Conservation (phyloP, 2,888 invertebrate species). For the Apoda limacodes region DNA sequence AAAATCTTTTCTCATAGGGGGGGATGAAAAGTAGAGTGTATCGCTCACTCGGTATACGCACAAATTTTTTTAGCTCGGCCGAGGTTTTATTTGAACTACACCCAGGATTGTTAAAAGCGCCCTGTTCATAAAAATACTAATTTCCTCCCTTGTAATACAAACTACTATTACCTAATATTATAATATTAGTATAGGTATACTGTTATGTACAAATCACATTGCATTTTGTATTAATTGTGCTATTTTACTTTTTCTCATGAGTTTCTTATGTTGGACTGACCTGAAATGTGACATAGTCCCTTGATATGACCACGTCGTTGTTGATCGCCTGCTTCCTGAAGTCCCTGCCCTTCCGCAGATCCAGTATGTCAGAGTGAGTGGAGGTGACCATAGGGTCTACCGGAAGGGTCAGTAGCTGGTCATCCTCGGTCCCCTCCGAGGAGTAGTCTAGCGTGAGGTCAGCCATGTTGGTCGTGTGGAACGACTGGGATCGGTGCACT, state of each 20-base stretch:
- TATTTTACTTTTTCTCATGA: not conserved
- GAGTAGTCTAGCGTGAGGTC: slow-evolving; percentile 52
- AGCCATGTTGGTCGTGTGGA: slow-evolving; percentile 58
- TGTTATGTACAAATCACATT: not conserved
- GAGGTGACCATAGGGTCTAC: slow-evolving; percentile 54
- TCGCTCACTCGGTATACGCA: too few relatives aligned
- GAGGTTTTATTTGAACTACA: too few relatives aligned
- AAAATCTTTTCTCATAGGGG: too few relatives aligned
- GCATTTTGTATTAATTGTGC: not conserved
- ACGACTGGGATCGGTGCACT: slow-evolving; percentile 62
- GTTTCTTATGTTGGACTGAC: too few relatives aligned
- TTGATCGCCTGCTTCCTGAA: slow-evolving; percentile 33
- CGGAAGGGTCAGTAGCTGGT: slow-evolving; percentile 35
- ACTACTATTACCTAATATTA: too few relatives aligned
- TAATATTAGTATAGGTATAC: not conserved
- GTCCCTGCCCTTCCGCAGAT: slow-evolving; percentile 34
- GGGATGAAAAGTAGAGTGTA: too few relatives aligned
- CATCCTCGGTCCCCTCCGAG: slow-evolving; percentile 49
- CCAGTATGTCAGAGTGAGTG: slow-evolving; percentile 52
- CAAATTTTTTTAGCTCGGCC: too few relatives aligned
- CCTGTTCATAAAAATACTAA: too few relatives aligned
- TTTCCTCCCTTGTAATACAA: too few relatives aligned
- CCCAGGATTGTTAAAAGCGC: too few relatives aligned
- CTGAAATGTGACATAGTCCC: slow-evolving; percentile 50
- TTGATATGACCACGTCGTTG: slow-evolving; percentile 41